Evolutionary conservation across 2,888 invertebrate genomes (phyloP).

Genomic region (Tyria jacobaeae): DNA sequence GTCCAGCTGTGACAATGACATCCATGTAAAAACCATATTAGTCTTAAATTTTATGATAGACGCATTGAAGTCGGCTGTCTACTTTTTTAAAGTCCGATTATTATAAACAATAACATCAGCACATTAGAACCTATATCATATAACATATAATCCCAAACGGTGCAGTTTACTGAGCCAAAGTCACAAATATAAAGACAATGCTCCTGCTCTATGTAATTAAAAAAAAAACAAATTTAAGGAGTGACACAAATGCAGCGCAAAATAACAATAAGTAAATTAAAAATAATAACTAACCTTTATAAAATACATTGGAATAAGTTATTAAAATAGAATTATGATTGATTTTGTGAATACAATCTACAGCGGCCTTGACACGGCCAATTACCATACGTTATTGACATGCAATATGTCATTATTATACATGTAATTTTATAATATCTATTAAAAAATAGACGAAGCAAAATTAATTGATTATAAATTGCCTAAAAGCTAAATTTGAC

Average conservation of each 20-base stretch:
- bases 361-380: slow-evolving; percentile 34
- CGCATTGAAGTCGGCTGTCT: too few relatives aligned
- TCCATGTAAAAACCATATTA: too few relatives aligned
- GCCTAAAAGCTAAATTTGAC: not conserved
- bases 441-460: not conserved
- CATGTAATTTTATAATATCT: slow-evolving; percentile 18
- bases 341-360: slow-evolving; percentile 29
- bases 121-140: too few relatives aligned
- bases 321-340: slow-evolving; percentile 29
- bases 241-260: not conserved
- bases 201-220: too few relatives aligned
- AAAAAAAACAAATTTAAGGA: too few relatives aligned
- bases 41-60: too few relatives aligned
- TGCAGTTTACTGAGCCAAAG: too few relatives aligned
- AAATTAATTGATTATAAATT: slow-evolving; percentile 8
- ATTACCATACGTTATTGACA: slow-evolving; percentile 32
- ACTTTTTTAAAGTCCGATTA: too few relatives aligned
- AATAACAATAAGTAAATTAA: not conserved
- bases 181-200: too few relatives aligned
- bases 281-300: slow-evolving; percentile 6
- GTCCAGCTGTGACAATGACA: too few relatives aligned
- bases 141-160: too few relatives aligned
- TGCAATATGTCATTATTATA: slow-evolving; percentile 21
- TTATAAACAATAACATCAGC: too few relatives aligned
- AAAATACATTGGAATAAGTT: not conserved